These are phyloP conservation scores for Tapirus terrestris DNA, from an alignment of 2,113 vertebrate species.

Conservation along the genomic window DNA sequence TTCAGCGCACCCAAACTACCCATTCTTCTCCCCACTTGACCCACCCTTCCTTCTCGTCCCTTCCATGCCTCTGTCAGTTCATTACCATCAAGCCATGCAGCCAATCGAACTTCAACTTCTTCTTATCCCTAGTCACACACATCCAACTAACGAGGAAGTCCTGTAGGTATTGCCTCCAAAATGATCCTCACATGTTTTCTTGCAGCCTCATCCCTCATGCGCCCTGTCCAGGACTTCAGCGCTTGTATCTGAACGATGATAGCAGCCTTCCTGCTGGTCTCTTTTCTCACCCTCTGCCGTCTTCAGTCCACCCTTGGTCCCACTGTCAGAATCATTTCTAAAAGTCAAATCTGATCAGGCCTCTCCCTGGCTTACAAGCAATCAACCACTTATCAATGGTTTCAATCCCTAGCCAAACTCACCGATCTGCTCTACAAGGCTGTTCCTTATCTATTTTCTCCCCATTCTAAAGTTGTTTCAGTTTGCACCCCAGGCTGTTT, in stretches of 20 bases:
- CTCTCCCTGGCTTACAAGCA: neutral
- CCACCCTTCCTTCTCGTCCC: accelerated
- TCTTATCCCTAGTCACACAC: neutral
- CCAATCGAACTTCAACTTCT: accelerated
- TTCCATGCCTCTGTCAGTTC: accelerated
- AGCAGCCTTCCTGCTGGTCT: neutral
- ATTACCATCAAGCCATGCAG: neutral
- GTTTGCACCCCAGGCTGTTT: neutral
- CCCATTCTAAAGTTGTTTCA: neutral
- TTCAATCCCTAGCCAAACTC: neutral
- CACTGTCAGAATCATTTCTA: neutral
- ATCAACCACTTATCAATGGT: neutral
- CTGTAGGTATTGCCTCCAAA: neutral
- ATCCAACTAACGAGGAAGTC: neutral
- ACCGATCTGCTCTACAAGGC: neutral
- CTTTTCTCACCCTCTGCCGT: neutral
- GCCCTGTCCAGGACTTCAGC: neutral
- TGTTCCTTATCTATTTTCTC: no score
- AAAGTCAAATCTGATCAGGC: neutral
- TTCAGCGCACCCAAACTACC: accelerated
- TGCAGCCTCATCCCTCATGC: neutral
- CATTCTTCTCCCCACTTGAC: accelerated
- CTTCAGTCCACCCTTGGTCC: accelerated
- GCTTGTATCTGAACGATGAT: accelerated
- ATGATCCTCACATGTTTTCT: accelerated